phyloP scores from a whole-genome alignment of 2,113 vertebrate species.

The Protobothrops mucrosquamatus region DNA sequence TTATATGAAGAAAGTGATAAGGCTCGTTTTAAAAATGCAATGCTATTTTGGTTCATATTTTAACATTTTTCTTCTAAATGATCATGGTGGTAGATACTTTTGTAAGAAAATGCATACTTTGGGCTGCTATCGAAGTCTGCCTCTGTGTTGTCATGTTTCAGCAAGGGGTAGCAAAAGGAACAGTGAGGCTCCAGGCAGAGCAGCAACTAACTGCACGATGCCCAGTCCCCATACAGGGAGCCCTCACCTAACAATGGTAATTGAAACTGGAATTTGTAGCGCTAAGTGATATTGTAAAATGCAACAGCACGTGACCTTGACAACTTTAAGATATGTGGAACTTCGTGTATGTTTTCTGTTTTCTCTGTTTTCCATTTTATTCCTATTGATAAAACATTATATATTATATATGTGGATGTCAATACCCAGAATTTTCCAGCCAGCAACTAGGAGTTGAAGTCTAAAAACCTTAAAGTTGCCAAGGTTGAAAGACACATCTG shows the following conservation, averaged over 20 bases:
- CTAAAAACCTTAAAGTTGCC: too few relatives aligned
- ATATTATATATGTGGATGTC: not conserved
- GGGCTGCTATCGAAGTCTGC: not conserved
- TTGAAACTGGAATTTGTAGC: not conserved
- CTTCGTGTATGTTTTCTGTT: not conserved
- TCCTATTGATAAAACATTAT: not conserved
- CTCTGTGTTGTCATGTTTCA: not conserved
- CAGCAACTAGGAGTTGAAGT: not conserved
- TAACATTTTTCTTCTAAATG: not conserved
- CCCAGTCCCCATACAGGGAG: not conserved
- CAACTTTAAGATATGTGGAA: not conserved
- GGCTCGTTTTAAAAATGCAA: not conserved
- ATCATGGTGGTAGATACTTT: not conserved
- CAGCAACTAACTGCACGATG: not conserved
- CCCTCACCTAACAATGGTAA: not conserved
- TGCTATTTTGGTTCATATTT: not conserved
- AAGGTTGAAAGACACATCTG: not conserved
- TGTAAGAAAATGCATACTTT: not conserved
- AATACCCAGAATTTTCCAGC: not conserved
- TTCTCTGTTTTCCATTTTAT: not conserved
- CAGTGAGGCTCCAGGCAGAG: not conserved
- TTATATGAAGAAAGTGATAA: constrained; percentile 45
- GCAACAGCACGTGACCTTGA: not conserved
- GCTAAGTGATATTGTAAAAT: not conserved
- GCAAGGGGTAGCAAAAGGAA: not conserved